Percentiles rank a stretch among this genome's conserved stretches.
Evolutionary conservation across 2,888 invertebrate species (phyloP).

Genomic region (Drosophila emarginata): DNA sequence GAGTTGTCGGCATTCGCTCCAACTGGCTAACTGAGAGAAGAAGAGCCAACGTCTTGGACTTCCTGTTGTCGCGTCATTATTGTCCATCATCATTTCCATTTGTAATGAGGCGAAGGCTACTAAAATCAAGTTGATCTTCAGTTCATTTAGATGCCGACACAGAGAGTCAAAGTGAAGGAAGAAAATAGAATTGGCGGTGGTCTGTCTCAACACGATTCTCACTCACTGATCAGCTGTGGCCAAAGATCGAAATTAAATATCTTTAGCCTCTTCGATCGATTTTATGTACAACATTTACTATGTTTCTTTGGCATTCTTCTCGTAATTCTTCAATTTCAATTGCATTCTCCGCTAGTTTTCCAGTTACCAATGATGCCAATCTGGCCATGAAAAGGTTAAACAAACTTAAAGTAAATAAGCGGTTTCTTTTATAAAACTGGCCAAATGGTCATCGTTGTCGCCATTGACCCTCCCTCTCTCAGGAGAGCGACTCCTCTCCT

Average conservation of each 20-base stretch:
- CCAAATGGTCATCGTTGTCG: slow-evolving; percentile 11
- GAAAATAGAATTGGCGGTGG: slow-evolving; percentile 54
- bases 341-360: slow-evolving; percentile 75
- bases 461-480: too few relatives aligned
- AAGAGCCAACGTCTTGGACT: slow-evolving; percentile 60
- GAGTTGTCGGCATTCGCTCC: slow-evolving; percentile 46
- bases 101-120: slow-evolving; percentile 77
- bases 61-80: slow-evolving; percentile 81
- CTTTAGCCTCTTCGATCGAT: slow-evolving; percentile 11
- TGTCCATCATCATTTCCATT: slow-evolving; percentile 80
- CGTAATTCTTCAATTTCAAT: slow-evolving; percentile 82
- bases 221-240: slow-evolving; percentile 70
- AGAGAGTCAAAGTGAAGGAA: slow-evolving; percentile 37
- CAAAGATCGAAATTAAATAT: neutral
- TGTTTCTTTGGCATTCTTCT: slow-evolving; percentile 77
- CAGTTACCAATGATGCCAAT: neutral
- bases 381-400: neutral
- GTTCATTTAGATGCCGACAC: slow-evolving; percentile 78
- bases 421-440: neutral
- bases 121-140: slow-evolving; percentile 74
- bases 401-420: neutral
- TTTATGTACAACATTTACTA: slow-evolving; percentile 73
- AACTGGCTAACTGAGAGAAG: slow-evolving; percentile 16
- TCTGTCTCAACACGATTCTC: slow-evolving; percentile 41
- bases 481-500: too few relatives aligned